Evolutionary conservation across 1,140 invertebrate species (phyloP).

Genomic region (Bombus impatiens): DNA sequence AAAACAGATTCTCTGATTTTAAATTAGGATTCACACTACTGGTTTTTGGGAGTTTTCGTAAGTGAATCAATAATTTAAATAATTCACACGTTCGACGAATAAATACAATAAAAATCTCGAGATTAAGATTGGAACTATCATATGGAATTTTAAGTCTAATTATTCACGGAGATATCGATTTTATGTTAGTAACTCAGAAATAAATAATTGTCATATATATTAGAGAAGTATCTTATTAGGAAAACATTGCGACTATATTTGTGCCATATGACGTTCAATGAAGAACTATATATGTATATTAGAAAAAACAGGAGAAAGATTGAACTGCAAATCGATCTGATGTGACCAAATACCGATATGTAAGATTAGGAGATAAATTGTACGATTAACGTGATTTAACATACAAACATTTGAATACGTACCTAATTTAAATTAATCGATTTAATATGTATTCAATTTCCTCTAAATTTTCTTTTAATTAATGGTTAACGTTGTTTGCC

Average conservation of each 20-base stretch:
- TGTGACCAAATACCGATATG: constrained; percentile 46
- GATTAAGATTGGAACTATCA: background rate
- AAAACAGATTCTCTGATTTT: background rate
- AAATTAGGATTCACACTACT: background rate
- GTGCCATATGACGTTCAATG: background rate
- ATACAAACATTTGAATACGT: background rate
- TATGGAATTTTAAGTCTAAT: background rate
- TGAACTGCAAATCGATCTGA: background rate
- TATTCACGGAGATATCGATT: background rate
- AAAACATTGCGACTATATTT: background rate
- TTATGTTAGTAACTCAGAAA: background rate
- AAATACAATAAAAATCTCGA: background rate
- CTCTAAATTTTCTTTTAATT: background rate
- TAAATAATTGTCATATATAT: constrained; percentile 13
- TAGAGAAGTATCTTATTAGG: background rate
- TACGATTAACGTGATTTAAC: background rate
- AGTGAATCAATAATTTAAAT: background rate
- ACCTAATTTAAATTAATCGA: background rate
- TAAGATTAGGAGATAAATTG: constrained; percentile 12
- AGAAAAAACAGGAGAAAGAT: background rate
- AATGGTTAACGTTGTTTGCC: background rate
- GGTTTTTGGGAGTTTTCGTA: background rate
- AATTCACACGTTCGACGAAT: background rate
- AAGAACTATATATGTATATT: background rate
- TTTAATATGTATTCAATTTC: background rate